These are phyloP conservation scores for Gadopsis marmoratus DNA, from an alignment of 2,797 vertebrate genomes.

Conservation along the genomic window DNA sequence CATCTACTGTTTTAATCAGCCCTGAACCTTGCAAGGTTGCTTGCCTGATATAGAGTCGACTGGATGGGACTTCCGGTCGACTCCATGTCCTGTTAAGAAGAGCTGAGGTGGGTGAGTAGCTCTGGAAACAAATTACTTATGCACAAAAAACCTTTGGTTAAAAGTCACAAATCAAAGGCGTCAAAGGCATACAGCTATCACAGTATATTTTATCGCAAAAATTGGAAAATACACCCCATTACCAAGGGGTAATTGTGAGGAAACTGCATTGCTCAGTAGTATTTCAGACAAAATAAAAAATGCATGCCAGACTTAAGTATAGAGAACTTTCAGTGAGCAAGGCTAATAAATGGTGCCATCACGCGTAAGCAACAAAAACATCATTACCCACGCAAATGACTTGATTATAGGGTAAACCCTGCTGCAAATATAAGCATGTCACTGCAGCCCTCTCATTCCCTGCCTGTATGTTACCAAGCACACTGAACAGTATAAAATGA, in stretches of 20 bases:
- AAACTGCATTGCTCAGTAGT: neutral
- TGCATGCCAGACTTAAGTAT: slow-evolving; percentile 43
- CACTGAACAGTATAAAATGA: slow-evolving; percentile 36
- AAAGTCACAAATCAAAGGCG: neutral
- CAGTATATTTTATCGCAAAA: neutral
- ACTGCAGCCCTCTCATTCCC: slow-evolving; percentile 22
- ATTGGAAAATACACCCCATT: slow-evolving; percentile 2
- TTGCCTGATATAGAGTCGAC: too few relatives aligned
- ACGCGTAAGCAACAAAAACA: slow-evolving; percentile 58
- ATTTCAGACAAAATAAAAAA: slow-evolving; percentile 32
- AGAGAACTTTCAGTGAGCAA: slow-evolving; percentile 35
- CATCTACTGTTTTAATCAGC: too few relatives aligned
- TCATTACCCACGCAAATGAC: slow-evolving; percentile 71
- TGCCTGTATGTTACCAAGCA: slow-evolving; percentile 26
- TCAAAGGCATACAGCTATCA: neutral
- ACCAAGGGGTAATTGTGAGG: neutral
- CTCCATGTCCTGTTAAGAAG: too few relatives aligned
- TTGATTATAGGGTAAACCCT: slow-evolving; percentile 70
- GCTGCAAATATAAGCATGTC: slow-evolving; percentile 57
- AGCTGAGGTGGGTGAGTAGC: neutral
- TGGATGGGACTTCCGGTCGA: too few relatives aligned
- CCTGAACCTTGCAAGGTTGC: too few relatives aligned
- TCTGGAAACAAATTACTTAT: neutral
- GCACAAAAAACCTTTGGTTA: slow-evolving; percentile 8
- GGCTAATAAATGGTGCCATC: slow-evolving; percentile 58